Evolutionary conservation across 92 coral and sea anemone species (phyloP), one percentile per base, ranked within the genome.

Genomic region (Heliopora coerulea): DNA sequence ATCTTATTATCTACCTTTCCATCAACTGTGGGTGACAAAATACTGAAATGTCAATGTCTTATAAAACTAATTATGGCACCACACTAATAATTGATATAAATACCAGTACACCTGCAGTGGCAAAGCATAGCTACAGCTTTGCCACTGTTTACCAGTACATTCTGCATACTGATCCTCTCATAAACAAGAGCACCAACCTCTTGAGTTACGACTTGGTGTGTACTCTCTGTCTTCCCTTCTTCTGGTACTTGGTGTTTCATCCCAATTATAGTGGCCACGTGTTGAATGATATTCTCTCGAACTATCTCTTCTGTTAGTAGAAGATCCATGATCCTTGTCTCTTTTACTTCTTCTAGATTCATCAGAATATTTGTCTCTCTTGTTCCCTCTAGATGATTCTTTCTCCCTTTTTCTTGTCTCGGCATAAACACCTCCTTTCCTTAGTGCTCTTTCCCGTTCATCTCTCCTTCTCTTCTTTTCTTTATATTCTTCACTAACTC

Each of bases 351-450:
- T 82, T 40, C 86, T 70, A 54, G 84, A 20, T 56, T 78, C 33
- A 42, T 81, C 87, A 35, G 65, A 75, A 49, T 62, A 29, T 56
- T 82, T 3, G 42, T 79, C 75, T 20, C 65, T 83, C 72, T 81
- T 86, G 3, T 66, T 83, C 29, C 74, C 75, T 41, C 65, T 80
- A 0, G 78, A 76, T 8, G 59, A 62, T 9, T 82, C 86, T 39
- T 48, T 72, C 56, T 87, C 83, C 29, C 69, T 72, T 1, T 34
- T 48, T 68, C 73, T 82, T 1, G 88, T 86, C 15, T 90, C 91
- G 3, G 98, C 98, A 82, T 85, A 90, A 20, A 93, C 93, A 3
- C 98, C 98, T 26, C 89, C 89, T 46, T 81, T 84, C 48, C 96
- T 80, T 54, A 83, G 74, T 48, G 83, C 96, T 20, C 95, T 69